Percentiles rank a stretch among this genome's conserved stretches.
Evolutionary conservation across 1,140 invertebrate species (phyloP).

Genomic region (Littorina saxatilis): DNA sequence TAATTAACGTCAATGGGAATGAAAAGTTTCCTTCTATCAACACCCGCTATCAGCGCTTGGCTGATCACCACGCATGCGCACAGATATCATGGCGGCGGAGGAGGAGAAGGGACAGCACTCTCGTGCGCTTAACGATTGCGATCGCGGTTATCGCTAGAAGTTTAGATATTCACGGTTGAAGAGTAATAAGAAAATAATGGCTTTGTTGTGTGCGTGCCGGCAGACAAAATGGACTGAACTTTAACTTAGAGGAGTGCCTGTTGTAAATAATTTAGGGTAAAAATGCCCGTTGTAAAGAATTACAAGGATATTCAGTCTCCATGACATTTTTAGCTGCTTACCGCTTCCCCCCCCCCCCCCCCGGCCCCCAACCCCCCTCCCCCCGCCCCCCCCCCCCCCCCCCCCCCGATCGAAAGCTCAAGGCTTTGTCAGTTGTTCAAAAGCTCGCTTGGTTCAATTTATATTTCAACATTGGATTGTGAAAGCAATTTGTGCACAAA

Average conservation of each 20-base stretch:
- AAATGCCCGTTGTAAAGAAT: neutral
- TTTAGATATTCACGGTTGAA: slow-evolving; percentile 27
- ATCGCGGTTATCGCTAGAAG: slow-evolving; percentile 22
- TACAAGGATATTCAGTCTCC: neutral
- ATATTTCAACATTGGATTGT: neutral
- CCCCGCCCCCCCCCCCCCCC: neutral
- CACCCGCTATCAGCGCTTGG: slow-evolving; percentile 24
- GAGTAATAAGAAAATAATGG: slow-evolving; percentile 31
- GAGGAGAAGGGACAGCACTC: slow-evolving; percentile 19
- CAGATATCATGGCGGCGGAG: neutral
- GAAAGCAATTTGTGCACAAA: too few species aligned
- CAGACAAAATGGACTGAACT: neutral
- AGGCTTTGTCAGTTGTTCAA: neutral
- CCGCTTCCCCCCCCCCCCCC: neutral
- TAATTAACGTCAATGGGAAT: slow-evolving; percentile 41
- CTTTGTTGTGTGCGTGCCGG: slow-evolving; percentile 19
- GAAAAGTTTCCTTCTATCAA: slow-evolving; percentile 28
- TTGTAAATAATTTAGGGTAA: slow-evolving; percentile 9
- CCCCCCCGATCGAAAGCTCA: too few species aligned
- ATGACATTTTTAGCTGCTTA: neutral
- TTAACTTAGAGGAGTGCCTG: neutral
- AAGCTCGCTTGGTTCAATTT: neutral
- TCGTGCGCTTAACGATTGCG: slow-evolving; percentile 11
- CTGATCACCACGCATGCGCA: slow-evolving; percentile 30
- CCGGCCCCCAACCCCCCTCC: neutral